Conservation (phyloP, 2,113 vertebrate species). For the Corapipo altera region DNA sequence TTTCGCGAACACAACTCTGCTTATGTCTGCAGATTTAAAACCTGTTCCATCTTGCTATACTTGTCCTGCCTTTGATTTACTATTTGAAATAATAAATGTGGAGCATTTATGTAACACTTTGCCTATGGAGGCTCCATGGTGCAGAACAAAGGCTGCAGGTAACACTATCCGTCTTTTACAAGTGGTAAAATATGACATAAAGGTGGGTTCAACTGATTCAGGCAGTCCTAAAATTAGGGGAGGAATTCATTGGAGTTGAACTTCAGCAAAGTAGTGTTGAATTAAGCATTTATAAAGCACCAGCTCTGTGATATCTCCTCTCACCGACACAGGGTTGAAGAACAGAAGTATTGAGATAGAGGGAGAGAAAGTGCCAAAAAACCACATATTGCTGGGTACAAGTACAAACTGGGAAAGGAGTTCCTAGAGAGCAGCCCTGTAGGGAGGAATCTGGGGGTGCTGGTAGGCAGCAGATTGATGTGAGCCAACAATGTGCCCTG, state of each 20-base stretch:
- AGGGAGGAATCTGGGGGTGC: background rate
- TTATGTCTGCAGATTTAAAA: constrained; percentile 45
- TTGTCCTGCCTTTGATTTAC: constrained; percentile 40
- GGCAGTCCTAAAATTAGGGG: background rate
- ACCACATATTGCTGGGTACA: fast-evolving
- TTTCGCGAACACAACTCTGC: background rate
- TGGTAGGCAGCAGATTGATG: background rate
- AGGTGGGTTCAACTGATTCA: fast-evolving
- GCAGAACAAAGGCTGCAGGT: background rate
- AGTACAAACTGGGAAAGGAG: background rate
- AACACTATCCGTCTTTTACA: constrained; percentile 40
- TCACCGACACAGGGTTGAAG: background rate
- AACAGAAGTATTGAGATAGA: background rate
- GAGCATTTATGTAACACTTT: constrained; percentile 19
- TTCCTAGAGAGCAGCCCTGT: background rate
- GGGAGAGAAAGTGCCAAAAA: background rate
- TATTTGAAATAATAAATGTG: constrained; percentile 26
- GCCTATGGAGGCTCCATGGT: background rate
- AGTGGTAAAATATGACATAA: background rate
- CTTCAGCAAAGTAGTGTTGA: background rate
- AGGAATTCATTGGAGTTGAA: background rate
- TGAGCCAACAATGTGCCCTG: background rate
- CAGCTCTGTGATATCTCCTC: background rate
- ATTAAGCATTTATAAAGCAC: background rate
- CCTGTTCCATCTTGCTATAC: background rate